Evolutionary conservation across 2,797 vertebrate genomes (phyloP).

Genomic region (Pantherophis alleghaniensis): DNA sequence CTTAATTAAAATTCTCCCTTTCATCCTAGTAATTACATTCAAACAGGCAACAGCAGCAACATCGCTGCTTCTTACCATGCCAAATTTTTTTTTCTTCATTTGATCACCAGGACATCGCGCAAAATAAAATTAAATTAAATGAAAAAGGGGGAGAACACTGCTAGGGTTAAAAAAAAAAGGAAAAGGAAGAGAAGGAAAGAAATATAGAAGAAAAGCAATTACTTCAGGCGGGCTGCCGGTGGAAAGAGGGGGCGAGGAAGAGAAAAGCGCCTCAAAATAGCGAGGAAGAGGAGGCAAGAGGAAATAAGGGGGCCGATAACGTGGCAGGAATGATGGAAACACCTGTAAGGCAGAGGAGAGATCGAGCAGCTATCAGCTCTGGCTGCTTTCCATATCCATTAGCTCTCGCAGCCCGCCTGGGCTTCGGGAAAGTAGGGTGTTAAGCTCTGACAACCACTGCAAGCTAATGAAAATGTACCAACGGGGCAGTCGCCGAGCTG

Average conservation of each 20-base stretch:
- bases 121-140: conserved; percentile 66
- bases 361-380: conserved; percentile 69
- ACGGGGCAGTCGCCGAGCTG: conserved; percentile 63
- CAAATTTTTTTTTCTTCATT: conserved; percentile 53
- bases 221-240: conserved; percentile 50
- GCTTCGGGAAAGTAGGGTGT: conserved; percentile 64
- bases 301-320: conserved; percentile 53
- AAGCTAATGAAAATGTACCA: conserved; percentile 72
- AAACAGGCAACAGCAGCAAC: conserved; percentile 70
- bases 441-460: conserved; percentile 67
- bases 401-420: conserved; percentile 65
- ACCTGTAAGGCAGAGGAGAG: conserved; percentile 70
- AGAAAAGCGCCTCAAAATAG: conserved; percentile 38
- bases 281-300: conserved; percentile 40
- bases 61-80: conserved; percentile 66
- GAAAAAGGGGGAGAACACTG: conserved; percentile 48
- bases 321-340: conserved; percentile 62
- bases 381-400: conserved; percentile 72
- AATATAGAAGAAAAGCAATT: conserved; percentile 60
- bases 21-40: conserved; percentile 89
- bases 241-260: neutral
- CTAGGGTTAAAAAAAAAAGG: conserved; percentile 30
- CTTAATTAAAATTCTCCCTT: conserved; percentile 87
- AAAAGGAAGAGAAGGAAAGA: conserved; percentile 1
- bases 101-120: conserved; percentile 67